Base-by-base conservation (phyloP, 2,888 invertebrate genomes). In the Drosophila atripex region DNA sequence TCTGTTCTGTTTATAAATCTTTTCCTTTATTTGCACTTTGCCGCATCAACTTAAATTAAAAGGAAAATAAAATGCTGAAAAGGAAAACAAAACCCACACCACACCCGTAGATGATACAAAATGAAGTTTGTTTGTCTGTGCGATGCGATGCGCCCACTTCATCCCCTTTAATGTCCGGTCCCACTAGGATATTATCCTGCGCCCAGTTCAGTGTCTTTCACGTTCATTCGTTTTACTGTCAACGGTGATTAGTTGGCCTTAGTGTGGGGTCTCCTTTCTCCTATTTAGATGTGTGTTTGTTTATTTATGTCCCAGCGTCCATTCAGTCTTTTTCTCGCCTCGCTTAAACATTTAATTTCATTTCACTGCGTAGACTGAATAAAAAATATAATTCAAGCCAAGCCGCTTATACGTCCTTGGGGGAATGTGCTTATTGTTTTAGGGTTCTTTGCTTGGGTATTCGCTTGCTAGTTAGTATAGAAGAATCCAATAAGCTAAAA, bases 21-120 rank as follows among this genome's bases (percentile, higher is more conserved):
- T 51, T 68, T 71, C 69, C 69, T 83, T 82, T 84, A 86, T 86
- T 82, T 86, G 73, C 80, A 64, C 78, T 86, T 77, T 57, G 56
- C 63, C 80, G 84, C 80, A 82, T 86, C 73, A 82, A 84, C 71
- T 80, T 77, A 83, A 86, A 82, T 80, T 76, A 82, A 86, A 86
- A 65, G 57, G 30, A 41, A 73, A 65, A 73, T 39, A 66, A 58
- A 70, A 63, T 58, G 55, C 59, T 65, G 58, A 71, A 77, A 65
- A 72, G 61, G 69, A 78, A 64, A 72, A 35, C 51, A 39, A 25
- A 25, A 21, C 38, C 76, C 60, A 59, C 76, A 45, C 55, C 49
- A 41, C 11, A n/a, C 43, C 14, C 11, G 43, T 39, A 70, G 70
- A 73, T 64, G 78, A 76, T 69, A 72, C 80, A 77, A 86, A 80